Evolutionary conservation across 2,113 vertebrate genomes (phyloP).

Genomic region (Prionailurus viverrinus): DNA sequence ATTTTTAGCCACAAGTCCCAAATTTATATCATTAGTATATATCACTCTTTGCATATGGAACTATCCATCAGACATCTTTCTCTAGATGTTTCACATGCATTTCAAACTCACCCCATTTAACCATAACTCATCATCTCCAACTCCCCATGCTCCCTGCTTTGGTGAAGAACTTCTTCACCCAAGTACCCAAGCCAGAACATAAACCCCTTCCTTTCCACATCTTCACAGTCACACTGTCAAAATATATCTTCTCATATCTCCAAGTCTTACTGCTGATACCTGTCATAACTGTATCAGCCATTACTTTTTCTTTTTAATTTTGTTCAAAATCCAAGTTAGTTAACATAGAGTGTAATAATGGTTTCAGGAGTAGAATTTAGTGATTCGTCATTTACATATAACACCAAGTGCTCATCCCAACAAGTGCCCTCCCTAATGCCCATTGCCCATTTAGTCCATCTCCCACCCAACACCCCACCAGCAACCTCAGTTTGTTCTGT

Average conservation of each 20-base stretch:
- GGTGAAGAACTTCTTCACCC: background rate
- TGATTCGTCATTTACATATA: too few relatives aligned
- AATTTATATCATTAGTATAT: background rate
- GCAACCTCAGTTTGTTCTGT: too few relatives aligned
- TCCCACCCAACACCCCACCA: too few relatives aligned
- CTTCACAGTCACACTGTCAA: background rate
- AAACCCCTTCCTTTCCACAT: background rate
- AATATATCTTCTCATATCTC: conserved; percentile 13
- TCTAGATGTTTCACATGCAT: background rate
- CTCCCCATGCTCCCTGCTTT: background rate
- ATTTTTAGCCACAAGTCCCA: background rate
- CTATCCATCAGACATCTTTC: background rate
- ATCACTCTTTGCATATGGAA: background rate
- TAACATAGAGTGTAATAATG: too few relatives aligned
- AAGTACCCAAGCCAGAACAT: background rate
- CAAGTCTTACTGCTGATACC: background rate
- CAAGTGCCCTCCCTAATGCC: too few relatives aligned
- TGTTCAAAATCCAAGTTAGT: too few relatives aligned
- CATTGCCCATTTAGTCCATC: too few relatives aligned
- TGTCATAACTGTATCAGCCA: background rate
- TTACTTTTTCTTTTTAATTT: background rate
- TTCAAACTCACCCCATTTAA: background rate
- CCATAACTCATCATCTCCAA: background rate
- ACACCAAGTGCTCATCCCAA: too few relatives aligned
- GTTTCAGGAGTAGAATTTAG: too few relatives aligned